phyloP scores from a whole-genome alignment of 2,113 vertebrate genomes.

The Octodon degus region DNA sequence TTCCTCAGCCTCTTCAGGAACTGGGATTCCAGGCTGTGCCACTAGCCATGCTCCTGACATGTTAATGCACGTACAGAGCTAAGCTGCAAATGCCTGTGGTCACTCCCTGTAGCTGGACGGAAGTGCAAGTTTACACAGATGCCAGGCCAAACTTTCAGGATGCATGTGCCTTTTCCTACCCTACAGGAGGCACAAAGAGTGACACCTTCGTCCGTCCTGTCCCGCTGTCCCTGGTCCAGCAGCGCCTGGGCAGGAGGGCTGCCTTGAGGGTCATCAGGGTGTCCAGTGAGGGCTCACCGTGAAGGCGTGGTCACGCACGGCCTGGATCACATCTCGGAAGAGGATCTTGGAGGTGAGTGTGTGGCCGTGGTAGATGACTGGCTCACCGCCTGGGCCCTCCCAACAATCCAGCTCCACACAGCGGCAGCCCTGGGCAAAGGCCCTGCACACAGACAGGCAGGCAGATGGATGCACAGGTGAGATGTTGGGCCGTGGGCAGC shows the following conservation, averaged over 20 bases:
- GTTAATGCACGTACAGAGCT: background rate
- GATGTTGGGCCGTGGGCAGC: background rate
- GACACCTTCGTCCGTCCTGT: background rate
- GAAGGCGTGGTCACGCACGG: constrained; percentile 93
- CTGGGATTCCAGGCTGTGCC: background rate
- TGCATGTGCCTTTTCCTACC: background rate
- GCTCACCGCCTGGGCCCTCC: constrained; percentile 95
- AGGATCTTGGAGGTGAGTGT: constrained; percentile 96
- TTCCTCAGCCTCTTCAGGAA: background rate
- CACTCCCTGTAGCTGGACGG: background rate
- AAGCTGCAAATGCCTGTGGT: background rate
- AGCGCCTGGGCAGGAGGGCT: background rate
- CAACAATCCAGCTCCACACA: constrained; percentile 99
- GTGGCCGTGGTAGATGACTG: constrained; percentile 95
- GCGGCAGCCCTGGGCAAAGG: constrained; percentile 94
- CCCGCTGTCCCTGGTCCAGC: background rate
- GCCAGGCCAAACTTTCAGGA: background rate
- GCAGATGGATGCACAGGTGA: rapidly evolving
- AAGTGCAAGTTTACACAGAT: background rate
- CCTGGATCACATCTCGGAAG: constrained; percentile 94
- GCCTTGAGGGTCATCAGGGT: background rate
- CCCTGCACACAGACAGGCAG: constrained; percentile 82
- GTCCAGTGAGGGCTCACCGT: constrained; percentile 84
- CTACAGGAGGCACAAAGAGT: background rate
- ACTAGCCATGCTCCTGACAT: background rate